phyloP scores from a whole-genome alignment of 2,797 vertebrate species.

The Pteropus rufus region DNA sequence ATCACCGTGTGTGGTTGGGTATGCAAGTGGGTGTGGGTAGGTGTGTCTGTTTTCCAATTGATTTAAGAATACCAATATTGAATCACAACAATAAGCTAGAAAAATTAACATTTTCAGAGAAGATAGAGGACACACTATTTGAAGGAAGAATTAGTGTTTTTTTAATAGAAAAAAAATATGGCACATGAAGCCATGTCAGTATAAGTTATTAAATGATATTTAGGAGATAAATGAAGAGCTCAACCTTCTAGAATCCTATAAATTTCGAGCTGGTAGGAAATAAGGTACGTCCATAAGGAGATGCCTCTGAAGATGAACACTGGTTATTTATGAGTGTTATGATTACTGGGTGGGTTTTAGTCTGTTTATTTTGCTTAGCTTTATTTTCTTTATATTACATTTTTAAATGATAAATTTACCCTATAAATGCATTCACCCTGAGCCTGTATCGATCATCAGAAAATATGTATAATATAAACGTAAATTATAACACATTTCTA shows the following conservation, averaged over 20 bases:
- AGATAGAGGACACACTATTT: neutral
- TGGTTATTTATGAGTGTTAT: neutral
- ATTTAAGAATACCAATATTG: neutral
- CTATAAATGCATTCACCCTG: neutral
- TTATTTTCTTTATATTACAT: neutral
- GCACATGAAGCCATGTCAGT: neutral
- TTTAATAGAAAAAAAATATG: neutral
- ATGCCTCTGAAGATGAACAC: neutral
- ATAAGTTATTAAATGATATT: neutral
- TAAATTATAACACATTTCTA: neutral
- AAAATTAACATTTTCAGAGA: neutral
- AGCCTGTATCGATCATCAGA: neutral
- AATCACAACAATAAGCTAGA: neutral
- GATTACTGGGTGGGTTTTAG: neutral
- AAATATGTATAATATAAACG: neutral
- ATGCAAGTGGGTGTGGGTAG: neutral
- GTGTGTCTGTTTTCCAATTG: neutral
- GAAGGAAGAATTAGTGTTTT: neutral
- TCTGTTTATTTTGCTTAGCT: neutral
- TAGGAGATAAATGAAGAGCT: neutral
- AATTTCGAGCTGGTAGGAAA: neutral
- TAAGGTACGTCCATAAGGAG: neutral
- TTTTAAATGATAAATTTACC: slow-evolving; percentile 1
- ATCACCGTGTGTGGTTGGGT: neutral
- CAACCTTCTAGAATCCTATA: neutral